A percentile compares a stretch with the other conserved stretches of the same genome.
Conservation (phyloP, 2,888 invertebrate species). For the Periphyllus acericola region DNA sequence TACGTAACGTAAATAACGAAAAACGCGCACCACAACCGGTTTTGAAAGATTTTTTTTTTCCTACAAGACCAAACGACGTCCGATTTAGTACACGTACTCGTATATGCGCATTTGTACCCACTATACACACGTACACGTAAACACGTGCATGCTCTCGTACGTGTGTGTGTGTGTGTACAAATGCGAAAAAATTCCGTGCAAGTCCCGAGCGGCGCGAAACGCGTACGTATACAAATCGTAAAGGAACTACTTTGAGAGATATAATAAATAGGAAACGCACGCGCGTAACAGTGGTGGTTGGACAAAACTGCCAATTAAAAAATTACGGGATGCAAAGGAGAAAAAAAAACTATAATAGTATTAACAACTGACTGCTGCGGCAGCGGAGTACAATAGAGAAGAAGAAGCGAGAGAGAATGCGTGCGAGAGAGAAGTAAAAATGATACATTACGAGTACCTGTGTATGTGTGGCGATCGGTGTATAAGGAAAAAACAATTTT, state of each 20-base stretch:
- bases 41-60: conserved; percentile 13
- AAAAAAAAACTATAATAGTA: not conserved
- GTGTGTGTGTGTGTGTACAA: not conserved
- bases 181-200: not conserved
- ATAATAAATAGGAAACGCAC: not conserved
- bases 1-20: not conserved
- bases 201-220: not conserved
- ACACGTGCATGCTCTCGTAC: not conserved
- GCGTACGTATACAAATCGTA: not conserved
- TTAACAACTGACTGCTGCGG: too few relatives aligned
- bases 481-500: not conserved
- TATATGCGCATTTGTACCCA: not conserved
- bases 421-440: not conserved
- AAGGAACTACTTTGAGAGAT: not conserved
- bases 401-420: too few relatives aligned
- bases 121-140: not conserved
- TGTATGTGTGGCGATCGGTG: not conserved
- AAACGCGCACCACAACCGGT: conserved; percentile 11
- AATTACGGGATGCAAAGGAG: not conserved
- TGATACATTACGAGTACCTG: not conserved
- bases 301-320: conserved; percentile 30
- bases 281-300: not conserved
- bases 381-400: too few relatives aligned
- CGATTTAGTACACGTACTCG: not conserved
- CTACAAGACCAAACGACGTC: not conserved